Percentiles rank a stretch among this genome's conserved stretches.
These are phyloP conservation scores for Geococcyx californianus DNA, from an alignment of 2,113 vertebrate species.

Conservation along the genomic window DNA sequence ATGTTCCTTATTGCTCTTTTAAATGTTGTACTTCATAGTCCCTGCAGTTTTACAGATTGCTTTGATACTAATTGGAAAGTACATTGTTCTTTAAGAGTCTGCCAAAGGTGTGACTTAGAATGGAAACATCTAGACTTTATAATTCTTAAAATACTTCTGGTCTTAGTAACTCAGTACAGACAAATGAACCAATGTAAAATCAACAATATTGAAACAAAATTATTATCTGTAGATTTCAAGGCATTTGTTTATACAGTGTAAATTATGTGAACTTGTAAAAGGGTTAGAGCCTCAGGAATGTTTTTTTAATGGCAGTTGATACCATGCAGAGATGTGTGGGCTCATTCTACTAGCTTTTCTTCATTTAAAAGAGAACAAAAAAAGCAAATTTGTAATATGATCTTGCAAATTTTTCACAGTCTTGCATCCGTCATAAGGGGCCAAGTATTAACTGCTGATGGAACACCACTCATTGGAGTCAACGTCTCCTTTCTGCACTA, in stretches of 20 bases:
- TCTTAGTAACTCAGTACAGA: constrained; percentile 38
- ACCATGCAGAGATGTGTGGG: not conserved
- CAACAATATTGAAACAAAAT: constrained; percentile 21
- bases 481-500: constrained; percentile 97
- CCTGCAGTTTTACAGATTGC: constrained; percentile 74
- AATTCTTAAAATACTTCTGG: constrained; percentile 64
- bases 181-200: constrained; percentile 45
- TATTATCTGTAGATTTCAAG: constrained; percentile 30
- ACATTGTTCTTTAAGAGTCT: constrained; percentile 64
- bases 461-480: constrained; percentile 96
- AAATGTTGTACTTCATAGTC: constrained; percentile 69
- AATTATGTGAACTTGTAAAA: constrained; percentile 66
- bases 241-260: constrained; percentile 52
- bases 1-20: constrained; percentile 77
- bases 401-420: constrained; percentile 78
- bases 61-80: constrained; percentile 77
- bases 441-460: constrained; percentile 95
- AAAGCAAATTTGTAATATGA: constrained; percentile 3
- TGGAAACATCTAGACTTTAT: constrained; percentile 21
- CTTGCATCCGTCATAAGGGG: constrained; percentile 94
- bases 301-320: constrained; percentile 43
- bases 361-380: not conserved
- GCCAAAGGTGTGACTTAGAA: constrained; percentile 49
- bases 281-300: constrained; percentile 19
- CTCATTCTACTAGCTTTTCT: not conserved